Base-by-base conservation (phyloP, 1,140 invertebrate genomes). In the Acromyrmex heyeri region DNA sequence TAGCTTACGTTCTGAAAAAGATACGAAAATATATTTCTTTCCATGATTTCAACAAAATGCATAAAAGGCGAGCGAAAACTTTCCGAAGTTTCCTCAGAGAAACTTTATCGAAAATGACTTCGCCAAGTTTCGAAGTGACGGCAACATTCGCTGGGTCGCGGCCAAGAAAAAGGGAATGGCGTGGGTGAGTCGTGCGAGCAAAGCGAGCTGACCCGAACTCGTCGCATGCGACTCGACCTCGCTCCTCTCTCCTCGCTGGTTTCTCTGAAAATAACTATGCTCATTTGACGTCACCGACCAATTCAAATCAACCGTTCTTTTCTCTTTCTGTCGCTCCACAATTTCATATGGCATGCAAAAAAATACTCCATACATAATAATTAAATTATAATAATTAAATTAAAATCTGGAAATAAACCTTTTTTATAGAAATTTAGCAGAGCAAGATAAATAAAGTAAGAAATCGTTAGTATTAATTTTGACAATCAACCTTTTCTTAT, bases 171-270 rank as follows among this genome's bases (percentile, higher is more conserved):
- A 90, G 79, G 92, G 91, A 91, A 92, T 93, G 89, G 94, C 93
- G 93, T 94, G 93, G 93, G 93, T 94, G 94, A 94, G 91, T 89
- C 88, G 90, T 91, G 88, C 83, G 87, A 92, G 92, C 89, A 87
- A 90, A 91, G 90, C 91, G 90, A 94, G 91, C 92, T 94, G 93
- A 94, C 94, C 94, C 92, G 93, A 93, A 93, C 91, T 89, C 93
- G 91, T 91, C 92, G 92, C 88, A 76, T 87, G 73, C 76, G 87
- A 91, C 91, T 93, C 94, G 94, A 94, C 93, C 93, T 93, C 94
- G 91, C 90, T 88, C 85, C 86, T 91, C 89, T 92, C 91, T 87
- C 88, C 59, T 70, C 53, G 24, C 77, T 21, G 62, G 62, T 76
- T 89, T 86, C 90, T 90, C 93, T 92, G 82, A 93, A 94, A 94